phyloP scores from a whole-genome alignment of 2,113 vertebrate species.

The Athene cunicularia region DNA sequence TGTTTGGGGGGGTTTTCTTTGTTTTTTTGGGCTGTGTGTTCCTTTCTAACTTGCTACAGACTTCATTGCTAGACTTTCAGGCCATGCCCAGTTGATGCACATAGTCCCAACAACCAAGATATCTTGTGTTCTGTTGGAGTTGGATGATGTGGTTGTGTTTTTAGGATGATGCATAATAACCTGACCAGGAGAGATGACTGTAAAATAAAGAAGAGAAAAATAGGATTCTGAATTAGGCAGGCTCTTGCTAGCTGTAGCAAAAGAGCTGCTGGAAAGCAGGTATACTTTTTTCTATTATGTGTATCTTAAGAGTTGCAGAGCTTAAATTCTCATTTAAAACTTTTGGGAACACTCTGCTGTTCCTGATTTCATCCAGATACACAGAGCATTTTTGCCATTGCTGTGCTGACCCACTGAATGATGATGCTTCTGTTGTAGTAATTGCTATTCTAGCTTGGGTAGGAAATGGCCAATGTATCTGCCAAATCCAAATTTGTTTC shows the following conservation, averaged over 20 bases:
- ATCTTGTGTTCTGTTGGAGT: neutral
- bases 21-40: neutral
- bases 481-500: neutral
- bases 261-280: neutral
- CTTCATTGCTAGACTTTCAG: neutral
- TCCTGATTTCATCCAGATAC: neutral
- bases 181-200: neutral
- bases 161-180: neutral
- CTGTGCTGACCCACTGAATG: neutral
- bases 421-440: accelerated
- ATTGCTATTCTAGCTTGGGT: neutral
- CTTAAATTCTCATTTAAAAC: neutral
- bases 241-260: neutral
- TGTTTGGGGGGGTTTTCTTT: neutral
- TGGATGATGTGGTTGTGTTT: neutral
- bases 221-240: neutral
- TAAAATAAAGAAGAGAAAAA: neutral
- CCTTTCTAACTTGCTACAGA: neutral
- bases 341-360: neutral
- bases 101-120: neutral
- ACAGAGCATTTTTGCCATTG: neutral
- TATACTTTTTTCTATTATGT: neutral
- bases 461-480: neutral
- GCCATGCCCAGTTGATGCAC: neutral
- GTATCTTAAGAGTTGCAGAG: neutral